A percentile compares a stretch with the other conserved stretches of the same genome.
These are phyloP conservation scores for Drosophila kikkawai DNA, from an alignment of 1,140 invertebrate species.

Conservation along the genomic window DNA sequence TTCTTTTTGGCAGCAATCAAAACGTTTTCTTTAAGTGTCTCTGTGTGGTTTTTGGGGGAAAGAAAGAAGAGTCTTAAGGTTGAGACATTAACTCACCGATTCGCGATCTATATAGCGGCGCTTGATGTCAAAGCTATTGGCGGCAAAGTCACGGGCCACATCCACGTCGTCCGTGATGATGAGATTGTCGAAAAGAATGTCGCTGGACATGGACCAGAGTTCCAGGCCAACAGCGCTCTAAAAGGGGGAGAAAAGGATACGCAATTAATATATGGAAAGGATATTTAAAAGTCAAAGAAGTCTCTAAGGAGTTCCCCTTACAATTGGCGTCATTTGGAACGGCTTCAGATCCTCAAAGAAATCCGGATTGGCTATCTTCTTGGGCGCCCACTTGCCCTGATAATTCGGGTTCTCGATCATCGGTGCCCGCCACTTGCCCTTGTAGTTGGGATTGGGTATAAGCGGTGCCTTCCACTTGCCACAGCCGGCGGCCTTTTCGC, in stretches of 20 bases:
- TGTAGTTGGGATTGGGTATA: constrained; percentile 96
- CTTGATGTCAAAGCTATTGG: constrained; percentile 94
- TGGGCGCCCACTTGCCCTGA: constrained; percentile 96
- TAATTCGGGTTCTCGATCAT: constrained; percentile 97
- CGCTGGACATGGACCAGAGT: constrained; percentile 98
- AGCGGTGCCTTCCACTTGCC: constrained; percentile 95
- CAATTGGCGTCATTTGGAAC: constrained; percentile 95
- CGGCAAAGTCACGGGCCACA: constrained; percentile 93
- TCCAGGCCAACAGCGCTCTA: constrained; percentile 97
- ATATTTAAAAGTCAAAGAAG: not conserved
- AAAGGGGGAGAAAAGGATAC: not conserved
- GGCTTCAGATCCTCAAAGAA: constrained; percentile 97
- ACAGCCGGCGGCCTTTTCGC: constrained; percentile 93
- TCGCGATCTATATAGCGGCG: constrained; percentile 91
- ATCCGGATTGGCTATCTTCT: constrained; percentile 94
- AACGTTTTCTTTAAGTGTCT: constrained; percentile 21
- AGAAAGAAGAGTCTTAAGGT: not conserved
- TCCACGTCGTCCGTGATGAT: constrained; percentile 94
- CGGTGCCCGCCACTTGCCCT: constrained; percentile 96
- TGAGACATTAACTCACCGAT: constrained; percentile 88
- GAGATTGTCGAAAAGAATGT: constrained; percentile 98
- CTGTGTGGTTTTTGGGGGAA: constrained; percentile 12
- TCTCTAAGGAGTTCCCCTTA: constrained; percentile 86
- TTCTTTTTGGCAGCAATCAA: constrained; percentile 85
- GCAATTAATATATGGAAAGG: too few species aligned